Evolutionary conservation across 2,888 invertebrate genomes (phyloP).

Genomic region (Heliconius charithonia): DNA sequence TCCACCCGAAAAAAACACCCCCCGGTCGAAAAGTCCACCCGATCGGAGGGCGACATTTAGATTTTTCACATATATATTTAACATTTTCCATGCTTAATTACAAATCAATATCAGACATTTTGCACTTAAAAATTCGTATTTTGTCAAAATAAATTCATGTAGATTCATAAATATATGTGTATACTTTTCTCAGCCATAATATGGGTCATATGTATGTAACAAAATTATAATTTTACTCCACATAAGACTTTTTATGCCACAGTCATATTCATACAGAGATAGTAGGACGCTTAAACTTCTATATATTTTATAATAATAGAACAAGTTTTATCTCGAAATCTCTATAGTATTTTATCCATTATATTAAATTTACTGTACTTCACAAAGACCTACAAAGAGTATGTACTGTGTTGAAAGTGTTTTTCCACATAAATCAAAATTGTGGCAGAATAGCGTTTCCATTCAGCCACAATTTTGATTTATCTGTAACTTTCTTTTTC

Average conservation of each 20-base stretch:
- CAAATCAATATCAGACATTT: background rate
- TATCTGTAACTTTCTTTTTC: background rate
- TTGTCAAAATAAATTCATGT: background rate
- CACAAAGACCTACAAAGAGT: constrained; percentile 21
- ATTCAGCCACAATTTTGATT: no score
- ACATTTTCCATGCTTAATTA: no score
- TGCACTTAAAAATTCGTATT: background rate
- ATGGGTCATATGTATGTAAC: constrained; percentile 6
- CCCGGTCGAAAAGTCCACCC: no score
- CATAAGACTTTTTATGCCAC: background rate
- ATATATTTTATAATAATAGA: constrained; percentile 24
- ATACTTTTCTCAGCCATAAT: background rate
- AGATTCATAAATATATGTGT: background rate
- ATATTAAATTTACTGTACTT: constrained; percentile 29
- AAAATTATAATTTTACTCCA: background rate
- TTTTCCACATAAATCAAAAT: constrained; percentile 20
- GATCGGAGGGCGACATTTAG: background rate
- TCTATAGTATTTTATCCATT: constrained; percentile 31
- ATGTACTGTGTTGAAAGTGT: constrained; percentile 21
- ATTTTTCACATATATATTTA: background rate
- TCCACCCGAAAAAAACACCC: no score
- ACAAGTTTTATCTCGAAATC: constrained; percentile 29
- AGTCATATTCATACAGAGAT: background rate
- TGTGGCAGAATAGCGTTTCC: background rate
- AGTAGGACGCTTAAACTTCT: constrained; percentile 1